These are phyloP conservation scores for Drosophila nigrodunni DNA, from an alignment of 1,140 invertebrate species.

Conservation along the genomic window DNA sequence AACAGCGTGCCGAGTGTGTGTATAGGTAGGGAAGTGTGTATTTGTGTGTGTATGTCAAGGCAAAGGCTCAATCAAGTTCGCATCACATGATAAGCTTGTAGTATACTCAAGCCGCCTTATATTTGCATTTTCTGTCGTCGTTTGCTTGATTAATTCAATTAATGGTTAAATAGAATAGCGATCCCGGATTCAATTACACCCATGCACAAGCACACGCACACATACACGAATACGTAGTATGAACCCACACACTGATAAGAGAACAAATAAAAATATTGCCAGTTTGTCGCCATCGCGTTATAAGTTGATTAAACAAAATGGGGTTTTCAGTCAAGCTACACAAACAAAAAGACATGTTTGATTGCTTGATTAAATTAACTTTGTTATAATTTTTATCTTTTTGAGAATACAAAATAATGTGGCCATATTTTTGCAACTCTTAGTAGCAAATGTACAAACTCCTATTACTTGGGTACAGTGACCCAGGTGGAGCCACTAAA, in stretches of 20 bases:
- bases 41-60: slow-evolving; percentile 58
- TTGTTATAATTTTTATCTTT: neutral
- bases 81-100: slow-evolving; percentile 62
- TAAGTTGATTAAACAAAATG: slow-evolving; percentile 9
- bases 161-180: slow-evolving; percentile 60
- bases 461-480: too few species aligned
- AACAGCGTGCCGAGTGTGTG: slow-evolving; percentile 19
- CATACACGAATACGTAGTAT: neutral
- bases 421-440: too few species aligned
- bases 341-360: neutral
- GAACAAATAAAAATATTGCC: slow-evolving; percentile 8
- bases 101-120: slow-evolving; percentile 35
- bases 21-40: too few species aligned
- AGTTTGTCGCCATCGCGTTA: neutral
- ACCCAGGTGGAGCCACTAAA: too few species aligned
- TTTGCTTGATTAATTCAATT: slow-evolving; percentile 76
- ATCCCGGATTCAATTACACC: slow-evolving; percentile 67
- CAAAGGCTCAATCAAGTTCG: slow-evolving; percentile 55
- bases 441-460: too few species aligned
- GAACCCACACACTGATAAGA: slow-evolving; percentile 6
- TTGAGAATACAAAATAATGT: too few species aligned
- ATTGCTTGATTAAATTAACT: slow-evolving; percentile 1
- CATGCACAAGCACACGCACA: neutral
- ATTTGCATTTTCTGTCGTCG: slow-evolving; percentile 13
- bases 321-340: neutral